Base-by-base conservation (phyloP, 2,113 vertebrate species). In the Pimephales promelas region DNA sequence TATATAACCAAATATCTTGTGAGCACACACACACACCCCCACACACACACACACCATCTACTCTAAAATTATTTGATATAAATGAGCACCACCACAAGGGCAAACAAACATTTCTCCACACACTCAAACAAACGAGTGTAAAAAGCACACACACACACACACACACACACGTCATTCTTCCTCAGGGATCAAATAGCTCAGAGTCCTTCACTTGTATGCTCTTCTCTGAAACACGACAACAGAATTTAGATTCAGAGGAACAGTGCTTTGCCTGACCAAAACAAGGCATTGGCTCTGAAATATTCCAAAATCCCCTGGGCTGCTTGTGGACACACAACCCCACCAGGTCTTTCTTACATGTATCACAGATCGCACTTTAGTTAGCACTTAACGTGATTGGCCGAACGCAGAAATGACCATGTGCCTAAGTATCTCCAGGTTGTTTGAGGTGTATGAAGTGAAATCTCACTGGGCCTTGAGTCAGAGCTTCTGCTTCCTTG, bases 121-220 rank as follows among this genome's bases (percentile, higher is more conserved):
- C 10, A 5, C 24, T 34, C 11, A 64, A 66, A 52, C 61, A 79
- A 79, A 47, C 8, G 54, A 13, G 40, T 49, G 56, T 14, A 26
- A 62, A 45, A 43, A 2, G 31, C 11, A 6, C 52, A n/a, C 18
- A 75, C 47, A 68, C 64, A 34, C 24, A 5, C 10, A 5, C 52
- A n/a, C 18, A 75, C 47, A 36, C 64, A 34, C 24, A 2, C 34
- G 64, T 70, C 62, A 70, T 70, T 81, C 47, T 18, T 70, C 79
- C 31, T 40, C 20, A 68, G 79, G 47, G 64, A 81, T 70, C 79
- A 70, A 70, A 70, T 59, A 52, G 78, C 56, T 79, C 76, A 80
- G 18, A 80, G 59, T 52, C 31, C 64, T 81, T 81, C 31, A 40
- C 28, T 70, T n/a, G 18, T 56, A 31, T 36, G 64, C 62, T 81